Conservation (phyloP, 1,140 invertebrate genomes). For the Batillaria attramentaria region DNA sequence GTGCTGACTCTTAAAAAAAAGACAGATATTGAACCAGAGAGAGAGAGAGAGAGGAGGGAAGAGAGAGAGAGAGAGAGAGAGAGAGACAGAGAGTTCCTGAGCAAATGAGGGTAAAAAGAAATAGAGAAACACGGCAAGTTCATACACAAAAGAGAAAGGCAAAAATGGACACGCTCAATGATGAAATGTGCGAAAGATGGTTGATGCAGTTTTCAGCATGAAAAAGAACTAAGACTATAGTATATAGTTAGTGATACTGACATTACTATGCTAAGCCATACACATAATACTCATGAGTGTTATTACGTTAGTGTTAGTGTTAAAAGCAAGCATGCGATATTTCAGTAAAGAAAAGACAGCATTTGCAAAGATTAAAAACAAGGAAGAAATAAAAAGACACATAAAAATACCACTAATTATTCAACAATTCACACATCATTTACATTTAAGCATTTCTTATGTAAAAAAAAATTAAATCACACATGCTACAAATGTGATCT, state of each 20-base stretch:
- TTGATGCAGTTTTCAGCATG: constrained; percentile 15
- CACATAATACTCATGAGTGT: too few species aligned
- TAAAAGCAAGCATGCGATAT: neutral
- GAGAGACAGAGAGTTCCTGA: neutral
- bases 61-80: constrained; percentile 1
- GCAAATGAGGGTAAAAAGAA: neutral
- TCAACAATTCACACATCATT: too few species aligned
- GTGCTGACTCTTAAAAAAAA: too few species aligned
- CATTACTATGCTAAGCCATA: neutral
- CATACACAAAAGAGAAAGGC: neutral
- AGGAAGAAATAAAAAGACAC: neutral
- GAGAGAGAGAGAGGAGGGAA: neutral
- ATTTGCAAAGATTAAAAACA: neutral
- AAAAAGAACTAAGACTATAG: constrained; percentile 15
- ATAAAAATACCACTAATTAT: too few species aligned
- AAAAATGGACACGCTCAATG: neutral
- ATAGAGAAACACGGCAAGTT: neutral
- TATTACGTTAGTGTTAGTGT: constrained; percentile 8
- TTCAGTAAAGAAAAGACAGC: neutral
- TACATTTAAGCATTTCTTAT: too few species aligned
- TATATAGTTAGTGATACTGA: too few species aligned
- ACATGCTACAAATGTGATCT: too few species aligned
- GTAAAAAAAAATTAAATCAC: too few species aligned
- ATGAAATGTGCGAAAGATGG: constrained; percentile 24
- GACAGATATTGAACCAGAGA: neutral